phyloP scores from a whole-genome alignment of 2,888 invertebrate genomes.

The Leptopterna dolabrata region DNA sequence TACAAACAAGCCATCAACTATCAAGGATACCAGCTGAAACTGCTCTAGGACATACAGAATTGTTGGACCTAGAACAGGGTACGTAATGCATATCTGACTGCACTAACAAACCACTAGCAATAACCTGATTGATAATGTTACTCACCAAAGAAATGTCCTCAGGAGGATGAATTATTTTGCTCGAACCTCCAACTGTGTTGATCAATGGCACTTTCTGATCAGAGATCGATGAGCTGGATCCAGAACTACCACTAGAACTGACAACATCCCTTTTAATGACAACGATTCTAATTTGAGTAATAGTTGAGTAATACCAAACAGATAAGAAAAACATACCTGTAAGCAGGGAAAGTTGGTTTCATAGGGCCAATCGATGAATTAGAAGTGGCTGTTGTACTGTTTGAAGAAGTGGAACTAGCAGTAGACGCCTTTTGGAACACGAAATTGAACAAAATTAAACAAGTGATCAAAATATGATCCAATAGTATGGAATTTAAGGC shows the following conservation, averaged over 20 bases:
- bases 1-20: too few species aligned
- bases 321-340: too few species aligned
- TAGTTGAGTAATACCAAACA: too few species aligned
- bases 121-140: too few species aligned
- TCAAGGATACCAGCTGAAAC: too few species aligned
- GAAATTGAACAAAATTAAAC: neutral
- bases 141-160: conserved; percentile 86
- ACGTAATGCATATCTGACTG: too few species aligned
- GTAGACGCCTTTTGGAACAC: conserved; percentile 61
- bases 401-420: conserved; percentile 68
- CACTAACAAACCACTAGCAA: too few species aligned
- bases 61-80: too few species aligned
- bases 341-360: conserved; percentile 85
- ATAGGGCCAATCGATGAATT: conserved; percentile 68
- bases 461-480: neutral
- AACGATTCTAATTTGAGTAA: too few species aligned
- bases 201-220: conserved; percentile 71
- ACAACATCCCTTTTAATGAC: neutral
- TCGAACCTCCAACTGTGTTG: conserved; percentile 83
- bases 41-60: too few species aligned
- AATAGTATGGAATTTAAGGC: neutral
- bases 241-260: conserved; percentile 8
- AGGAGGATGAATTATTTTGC: conserved; percentile 92
- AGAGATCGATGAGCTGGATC: conserved; percentile 17
- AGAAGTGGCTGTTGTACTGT: conserved; percentile 72